phyloP scores from a whole-genome alignment of 2,113 vertebrate genomes.

The Leptodactylus fuscus region DNA sequence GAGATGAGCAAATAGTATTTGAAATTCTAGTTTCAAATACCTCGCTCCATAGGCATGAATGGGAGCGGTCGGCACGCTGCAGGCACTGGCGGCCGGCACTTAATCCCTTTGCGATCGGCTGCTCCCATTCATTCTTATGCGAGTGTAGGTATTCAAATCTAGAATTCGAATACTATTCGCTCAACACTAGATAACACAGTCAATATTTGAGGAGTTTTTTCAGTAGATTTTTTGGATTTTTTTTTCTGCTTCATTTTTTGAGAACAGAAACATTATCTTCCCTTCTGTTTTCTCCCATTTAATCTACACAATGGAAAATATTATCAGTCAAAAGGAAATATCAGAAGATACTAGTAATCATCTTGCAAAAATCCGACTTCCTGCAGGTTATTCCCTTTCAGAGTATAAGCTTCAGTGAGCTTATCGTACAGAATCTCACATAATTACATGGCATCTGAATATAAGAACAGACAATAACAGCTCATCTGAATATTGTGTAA shows the following conservation, averaged over 20 bases:
- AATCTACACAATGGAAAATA: conserved; percentile 17
- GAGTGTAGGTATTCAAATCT: too few species aligned
- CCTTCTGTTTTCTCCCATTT: neutral
- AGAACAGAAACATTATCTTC: neutral
- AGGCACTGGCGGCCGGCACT: too few species aligned
- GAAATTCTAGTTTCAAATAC: too few species aligned
- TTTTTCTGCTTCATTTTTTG: neutral
- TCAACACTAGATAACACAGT: too few species aligned
- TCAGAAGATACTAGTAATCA: neutral
- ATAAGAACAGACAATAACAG: conserved; percentile 26
- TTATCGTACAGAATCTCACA: conserved; percentile 6
- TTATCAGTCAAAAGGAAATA: conserved; percentile 1
- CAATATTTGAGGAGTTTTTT: neutral
- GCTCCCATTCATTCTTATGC: too few species aligned
- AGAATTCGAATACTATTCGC: too few species aligned
- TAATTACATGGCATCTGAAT: conserved; percentile 23
- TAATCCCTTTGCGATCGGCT: too few species aligned
- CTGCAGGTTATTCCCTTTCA: conserved; percentile 10
- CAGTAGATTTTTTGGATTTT: neutral
- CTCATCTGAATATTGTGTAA: conserved; percentile 41
- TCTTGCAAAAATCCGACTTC: neutral
- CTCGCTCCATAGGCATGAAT: too few species aligned
- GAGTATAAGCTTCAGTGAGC: neutral
- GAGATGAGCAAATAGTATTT: too few species aligned
- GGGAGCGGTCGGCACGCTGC: too few species aligned